phyloP scores from a whole-genome alignment of 2,113 vertebrate genomes.

The Elachura formosa region DNA sequence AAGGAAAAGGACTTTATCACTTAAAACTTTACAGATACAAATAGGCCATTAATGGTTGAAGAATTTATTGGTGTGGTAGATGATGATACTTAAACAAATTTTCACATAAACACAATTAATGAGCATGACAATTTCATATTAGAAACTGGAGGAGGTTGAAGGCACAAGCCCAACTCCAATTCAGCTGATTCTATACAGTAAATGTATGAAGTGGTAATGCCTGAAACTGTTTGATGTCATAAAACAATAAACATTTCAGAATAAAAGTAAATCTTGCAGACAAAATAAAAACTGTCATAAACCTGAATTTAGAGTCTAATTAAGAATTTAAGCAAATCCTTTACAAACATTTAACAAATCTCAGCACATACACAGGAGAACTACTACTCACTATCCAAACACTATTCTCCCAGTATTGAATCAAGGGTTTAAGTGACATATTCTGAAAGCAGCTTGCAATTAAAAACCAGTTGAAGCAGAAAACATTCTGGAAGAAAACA shows the following conservation, averaged over 20 bases:
- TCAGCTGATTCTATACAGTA: neutral
- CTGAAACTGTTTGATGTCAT: neutral
- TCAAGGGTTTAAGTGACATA: neutral
- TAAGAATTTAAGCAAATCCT: neutral
- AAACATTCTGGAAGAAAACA: conserved; percentile 53
- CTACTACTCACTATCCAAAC: neutral
- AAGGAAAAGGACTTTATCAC: neutral
- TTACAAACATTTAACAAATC: neutral
- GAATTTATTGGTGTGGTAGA: neutral
- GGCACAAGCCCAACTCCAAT: neutral
- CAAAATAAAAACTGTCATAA: neutral
- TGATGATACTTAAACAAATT: neutral
- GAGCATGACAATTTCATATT: neutral
- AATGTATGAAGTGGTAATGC: neutral
- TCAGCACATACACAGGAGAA: neutral
- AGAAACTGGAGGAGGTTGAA: neutral
- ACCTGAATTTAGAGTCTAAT: neutral
- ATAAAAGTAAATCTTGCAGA: neutral
- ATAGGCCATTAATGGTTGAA: neutral
- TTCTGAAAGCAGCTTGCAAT: conserved; percentile 1
- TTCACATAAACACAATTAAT: neutral
- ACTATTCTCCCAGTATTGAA: neutral
- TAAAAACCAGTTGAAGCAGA: neutral
- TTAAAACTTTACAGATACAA: neutral
- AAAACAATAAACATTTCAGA: neutral